Conservation (phyloP, 2,888 invertebrate genomes). For the Morinoia aosen region DNA sequence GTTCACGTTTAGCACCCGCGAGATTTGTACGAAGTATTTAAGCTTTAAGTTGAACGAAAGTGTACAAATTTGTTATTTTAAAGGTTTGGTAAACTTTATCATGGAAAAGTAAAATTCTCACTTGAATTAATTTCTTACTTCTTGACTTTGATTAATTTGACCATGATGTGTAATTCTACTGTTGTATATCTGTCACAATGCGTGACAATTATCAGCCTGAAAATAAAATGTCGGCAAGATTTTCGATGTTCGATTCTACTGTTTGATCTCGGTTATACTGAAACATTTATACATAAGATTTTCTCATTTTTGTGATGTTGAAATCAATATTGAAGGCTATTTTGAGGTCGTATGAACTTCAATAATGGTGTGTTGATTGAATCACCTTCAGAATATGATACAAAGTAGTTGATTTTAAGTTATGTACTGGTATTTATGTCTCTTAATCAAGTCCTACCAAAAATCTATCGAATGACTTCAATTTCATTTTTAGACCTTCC, state of each 20-base stretch:
- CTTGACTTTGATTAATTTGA: not conserved
- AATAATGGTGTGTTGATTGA: not conserved
- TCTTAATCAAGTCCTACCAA: not conserved
- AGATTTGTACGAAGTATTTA: not conserved
- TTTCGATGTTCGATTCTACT: not conserved
- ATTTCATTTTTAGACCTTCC: not conserved
- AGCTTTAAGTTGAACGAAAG: not conserved
- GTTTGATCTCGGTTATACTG: not conserved
- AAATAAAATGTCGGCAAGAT: not conserved
- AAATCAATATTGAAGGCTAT: not conserved
- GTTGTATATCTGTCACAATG: not conserved
- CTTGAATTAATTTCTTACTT: not conserved
- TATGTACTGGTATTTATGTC: not conserved
- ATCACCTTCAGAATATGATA: not conserved
- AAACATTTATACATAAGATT: not conserved
- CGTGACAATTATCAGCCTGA: not conserved
- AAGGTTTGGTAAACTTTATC: not conserved
- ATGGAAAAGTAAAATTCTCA: not conserved
- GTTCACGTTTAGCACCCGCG: not conserved
- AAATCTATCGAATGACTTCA: not conserved
- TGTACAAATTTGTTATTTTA: not conserved
- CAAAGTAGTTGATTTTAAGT: not conserved
- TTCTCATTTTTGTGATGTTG: not conserved
- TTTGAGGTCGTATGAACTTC: not conserved
- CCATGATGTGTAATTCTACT: not conserved